Base-by-base conservation (phyloP, 2,888 invertebrate species). In the Glaucopsyche alexis region DNA sequence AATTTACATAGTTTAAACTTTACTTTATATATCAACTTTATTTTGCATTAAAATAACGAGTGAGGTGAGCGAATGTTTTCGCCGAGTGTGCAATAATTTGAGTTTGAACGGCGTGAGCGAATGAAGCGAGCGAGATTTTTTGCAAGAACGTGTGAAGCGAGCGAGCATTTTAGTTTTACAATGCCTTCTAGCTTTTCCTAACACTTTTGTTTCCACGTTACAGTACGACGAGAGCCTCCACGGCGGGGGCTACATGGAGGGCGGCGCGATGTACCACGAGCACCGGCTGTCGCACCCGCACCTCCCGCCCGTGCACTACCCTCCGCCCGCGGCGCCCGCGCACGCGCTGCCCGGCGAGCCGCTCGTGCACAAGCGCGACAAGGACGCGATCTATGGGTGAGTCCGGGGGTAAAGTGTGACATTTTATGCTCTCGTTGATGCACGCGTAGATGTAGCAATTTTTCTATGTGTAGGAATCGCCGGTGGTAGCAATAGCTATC, bases 341-440 rank as follows among this genome's bases (percentile, higher is more conserved):
- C 97, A 97, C 93, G 97, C 97, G 88, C 95, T 97, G 94, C 96
- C 96, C 83, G 95, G 95, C 85, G 95, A 94, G 92, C 97, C 98
- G 84, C 97, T 98, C 93, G 98, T 98, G 84, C 98, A 98, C 94
- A 99, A 99, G 94, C 95, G 99, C 89, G 99, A 99, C 95, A 99
- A 98, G 95, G 98, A 99, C 95, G 98, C 98, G 88, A 98, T 99
- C 91, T 99, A 99, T 94, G 98, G 98, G 99, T 99, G 95, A 97
- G 98, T 95, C 79, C 72, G 80, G 86, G 85, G 92, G 91, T 92
- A 92, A 90, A 76, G 90, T 89, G 84, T 82, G 82, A 75, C 74
- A 75, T 78, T 69, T 67, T 47, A 69, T 47, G 47, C 47, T 19
- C 49, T 47, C 42, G 14, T n/a, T 55, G 19, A 66, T n/a, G 42